These are phyloP conservation scores for Drosophila mimica DNA, from an alignment of 2,888 invertebrate species.

Conservation along the genomic window DNA sequence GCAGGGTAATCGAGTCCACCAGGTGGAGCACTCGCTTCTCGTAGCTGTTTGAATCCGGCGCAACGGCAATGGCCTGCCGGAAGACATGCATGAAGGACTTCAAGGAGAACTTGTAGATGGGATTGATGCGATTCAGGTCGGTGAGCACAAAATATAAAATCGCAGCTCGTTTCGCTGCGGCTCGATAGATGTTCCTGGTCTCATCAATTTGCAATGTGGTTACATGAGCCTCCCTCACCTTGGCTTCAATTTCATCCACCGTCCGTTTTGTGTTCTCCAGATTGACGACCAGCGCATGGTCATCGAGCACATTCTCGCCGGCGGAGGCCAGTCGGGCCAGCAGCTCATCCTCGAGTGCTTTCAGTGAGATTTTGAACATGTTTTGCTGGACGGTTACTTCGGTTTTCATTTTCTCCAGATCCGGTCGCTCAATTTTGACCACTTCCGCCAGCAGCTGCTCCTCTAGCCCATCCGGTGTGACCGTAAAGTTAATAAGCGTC, in stretches of 20 bases:
- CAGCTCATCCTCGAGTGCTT: slow-evolving; percentile 95
- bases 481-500: slow-evolving; percentile 97
- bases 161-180: slow-evolving; percentile 94
- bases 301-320: slow-evolving; percentile 95
- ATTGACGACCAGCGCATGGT: slow-evolving; percentile 95
- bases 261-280: slow-evolving; percentile 97
- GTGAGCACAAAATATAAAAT: slow-evolving; percentile 97
- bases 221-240: slow-evolving; percentile 94
- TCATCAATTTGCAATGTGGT: slow-evolving; percentile 96
- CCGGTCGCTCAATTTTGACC: slow-evolving; percentile 96
- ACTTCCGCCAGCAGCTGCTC: slow-evolving; percentile 97
- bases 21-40: slow-evolving; percentile 90
- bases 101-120: slow-evolving; percentile 97
- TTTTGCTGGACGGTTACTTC: slow-evolving; percentile 96
- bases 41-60: slow-evolving; percentile 89
- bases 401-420: slow-evolving; percentile 93
- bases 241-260: slow-evolving; percentile 94
- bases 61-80: slow-evolving; percentile 91
- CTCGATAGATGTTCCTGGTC: slow-evolving; percentile 94
- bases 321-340: slow-evolving; percentile 94
- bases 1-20: slow-evolving; percentile 94
- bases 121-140: slow-evolving; percentile 96
- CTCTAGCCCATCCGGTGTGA: slow-evolving; percentile 97
- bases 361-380: slow-evolving; percentile 96
- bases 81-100: slow-evolving; percentile 98